Percentiles rank a stretch among this genome's conserved stretches.
Evolutionary conservation across 2,888 invertebrate species (phyloP).

Genomic region (Plutella xylostella): DNA sequence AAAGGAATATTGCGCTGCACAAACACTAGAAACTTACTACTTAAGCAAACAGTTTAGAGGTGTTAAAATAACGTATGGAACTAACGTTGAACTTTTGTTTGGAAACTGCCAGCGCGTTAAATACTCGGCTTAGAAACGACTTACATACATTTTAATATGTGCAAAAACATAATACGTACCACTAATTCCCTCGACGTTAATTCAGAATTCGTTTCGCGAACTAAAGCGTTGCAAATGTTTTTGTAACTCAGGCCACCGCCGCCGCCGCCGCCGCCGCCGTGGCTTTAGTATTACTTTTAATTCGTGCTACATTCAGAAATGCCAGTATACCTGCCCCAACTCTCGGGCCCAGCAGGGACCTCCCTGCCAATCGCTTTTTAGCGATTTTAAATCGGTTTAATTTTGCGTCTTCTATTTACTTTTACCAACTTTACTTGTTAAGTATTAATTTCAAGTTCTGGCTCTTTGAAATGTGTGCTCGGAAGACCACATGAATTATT

Average conservation of each 20-base stretch:
- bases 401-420: background rate
- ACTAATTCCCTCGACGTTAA: background rate
- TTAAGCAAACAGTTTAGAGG: no score
- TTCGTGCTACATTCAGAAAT: background rate
- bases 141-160: no score
- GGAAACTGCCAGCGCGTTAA: no score
- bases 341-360: constrained; percentile 1
- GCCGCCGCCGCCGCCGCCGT: no score
- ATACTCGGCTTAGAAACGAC: no score
- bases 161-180: no score
- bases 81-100: no score
- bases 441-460: no score
- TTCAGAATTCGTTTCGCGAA: background rate
- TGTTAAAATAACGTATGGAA: no score
- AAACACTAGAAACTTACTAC: background rate
- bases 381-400: background rate
- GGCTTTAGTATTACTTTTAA: background rate
- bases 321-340: constrained; percentile 1
- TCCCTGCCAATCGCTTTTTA: background rate
- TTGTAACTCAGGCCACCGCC: background rate
- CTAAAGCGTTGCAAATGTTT: constrained; percentile 2
- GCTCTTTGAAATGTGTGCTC: no score
- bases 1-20: background rate
- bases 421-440: no score
- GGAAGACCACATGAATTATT: no score